Base-by-base conservation (phyloP, 2,797 vertebrate genomes). In the Adelosebastes latens region DNA sequence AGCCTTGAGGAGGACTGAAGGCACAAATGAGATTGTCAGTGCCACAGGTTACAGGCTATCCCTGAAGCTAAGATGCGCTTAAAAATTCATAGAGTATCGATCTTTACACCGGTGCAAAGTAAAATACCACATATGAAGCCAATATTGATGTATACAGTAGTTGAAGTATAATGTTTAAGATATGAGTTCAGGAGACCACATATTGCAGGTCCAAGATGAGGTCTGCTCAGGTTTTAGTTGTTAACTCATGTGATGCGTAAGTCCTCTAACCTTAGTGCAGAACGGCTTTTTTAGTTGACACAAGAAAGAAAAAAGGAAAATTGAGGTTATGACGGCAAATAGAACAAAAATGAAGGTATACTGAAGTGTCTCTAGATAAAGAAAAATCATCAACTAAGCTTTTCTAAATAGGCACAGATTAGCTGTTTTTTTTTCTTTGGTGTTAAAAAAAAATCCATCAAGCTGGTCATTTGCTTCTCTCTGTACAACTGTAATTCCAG, bases 21-120 rank as follows among this genome's bases (percentile, higher is more conserved):
- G 82, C 71, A 83, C 78, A 89, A 87, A 93, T 90, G 78, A 89
- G 79, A 87, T 64, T 90, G 88, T 86, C 91, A 90, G 77, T 39
- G 72, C 81, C 66, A 84, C 71, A 63, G 88, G 90, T 92, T 91
- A 87, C 76, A 77, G 73, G 75, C 82, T 78, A 83, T 75, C 81
- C 72, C 71, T 16, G 70, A 70, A 87, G 89, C 86, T 79, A 84
- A 88, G 91, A 93, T 83, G 81, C 81, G 84, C 90, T 94, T 93
- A 92, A 90, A 94, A 95, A 96, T 95, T 94, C 94, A 95, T 96
- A 92, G 94, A 94, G 82, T 96, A 96, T 96, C 70, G 95, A 96
- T 95, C 88, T 82, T 78, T 66, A 61, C 77, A 76, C 85, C 83
- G 20, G 53, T 86, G 88, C 87, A 90, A 94, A 93, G 89, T 91